Base-by-base conservation (phyloP, 2,113 vertebrate genomes). In the Pogonocichla stellata region DNA sequence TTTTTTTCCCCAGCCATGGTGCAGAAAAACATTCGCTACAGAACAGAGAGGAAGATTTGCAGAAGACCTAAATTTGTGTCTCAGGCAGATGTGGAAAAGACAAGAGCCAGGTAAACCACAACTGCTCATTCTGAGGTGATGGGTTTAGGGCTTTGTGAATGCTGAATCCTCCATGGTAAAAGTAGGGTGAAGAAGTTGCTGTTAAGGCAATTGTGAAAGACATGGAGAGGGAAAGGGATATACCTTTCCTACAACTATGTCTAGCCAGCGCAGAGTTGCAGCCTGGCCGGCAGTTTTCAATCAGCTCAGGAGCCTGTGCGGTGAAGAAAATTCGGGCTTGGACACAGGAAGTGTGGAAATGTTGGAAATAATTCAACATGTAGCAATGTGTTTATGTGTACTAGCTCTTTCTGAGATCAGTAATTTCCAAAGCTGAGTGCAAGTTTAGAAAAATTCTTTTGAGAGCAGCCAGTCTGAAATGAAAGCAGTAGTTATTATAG, bases 11-110 rank as follows among this genome's bases (percentile, higher is more conserved):
- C 94, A 99, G 97, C 67, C 61, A 99, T 99, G 98, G 95, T 91
- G 88, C 99, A 99, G 97, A 93, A 97, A 88, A 99, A 99, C 83
- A 4, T 97, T 11, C 93, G 8, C 31, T 97, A 91, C 77, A 88
- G 72, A 50, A 99, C 98, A 31, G 93, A 96, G 93, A 97, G 98
- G 81, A 90, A 90, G 18, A 93, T 99, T 92, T 90, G 98, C 62
- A 97, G 99, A 81, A 98, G 99, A 91, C 99, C 99, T 40, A 87
- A 87, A 88, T 99, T 98, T 92, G 88, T 99, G 26, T 98, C 98
- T 45, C 80, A 79, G 31, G 42, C 96, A 16, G 98, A 99, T 1
- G 94, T 98, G 67, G 97, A 94, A 80, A 72, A 85, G 3, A 78
- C 43, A 88, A 98, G 31, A 83, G 43, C 14, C 83, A 98, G 96